These are phyloP conservation scores for Nanorana parkeri DNA, from an alignment of 2,113 vertebrate species.

Conservation along the genomic window DNA sequence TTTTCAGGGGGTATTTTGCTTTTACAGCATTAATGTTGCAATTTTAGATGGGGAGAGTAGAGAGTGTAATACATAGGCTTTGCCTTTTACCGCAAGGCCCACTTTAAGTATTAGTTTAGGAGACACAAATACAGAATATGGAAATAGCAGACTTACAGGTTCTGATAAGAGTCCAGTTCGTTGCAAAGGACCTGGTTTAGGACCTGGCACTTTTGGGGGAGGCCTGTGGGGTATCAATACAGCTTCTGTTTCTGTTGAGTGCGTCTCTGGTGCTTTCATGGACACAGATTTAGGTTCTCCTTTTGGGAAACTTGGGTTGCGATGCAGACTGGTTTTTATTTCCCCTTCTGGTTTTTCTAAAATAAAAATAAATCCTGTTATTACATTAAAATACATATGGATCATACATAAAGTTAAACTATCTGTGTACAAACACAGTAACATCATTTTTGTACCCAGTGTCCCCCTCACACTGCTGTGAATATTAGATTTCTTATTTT, in stretches of 20 bases:
- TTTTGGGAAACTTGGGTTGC: conserved; percentile 60
- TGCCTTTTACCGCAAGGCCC: too few relatives aligned
- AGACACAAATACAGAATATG: neutral
- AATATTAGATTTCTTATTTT: too few relatives aligned
- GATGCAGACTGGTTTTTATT: conserved; percentile 54
- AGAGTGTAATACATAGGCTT: too few relatives aligned
- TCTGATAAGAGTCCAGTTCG: conserved; percentile 48
- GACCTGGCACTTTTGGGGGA: conserved; percentile 70
- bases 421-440: too few relatives aligned
- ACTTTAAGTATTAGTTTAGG: too few relatives aligned
- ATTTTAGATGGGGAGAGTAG: too few relatives aligned
- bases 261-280: conserved; percentile 55
- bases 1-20: too few relatives aligned
- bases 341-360: conserved; percentile 68
- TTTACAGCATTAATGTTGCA: too few relatives aligned
- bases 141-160: conserved; percentile 1
- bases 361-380: conserved; percentile 55
- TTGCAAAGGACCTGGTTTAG: conserved; percentile 66
- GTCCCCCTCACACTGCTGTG: too few relatives aligned
- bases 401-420: too few relatives aligned
- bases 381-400: neutral
- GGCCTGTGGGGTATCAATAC: conserved; percentile 72
- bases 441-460: too few relatives aligned
- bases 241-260: conserved; percentile 17
- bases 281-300: conserved; percentile 41